Base-by-base conservation (phyloP, 1,140 invertebrate species). In the Vanessa atalanta region DNA sequence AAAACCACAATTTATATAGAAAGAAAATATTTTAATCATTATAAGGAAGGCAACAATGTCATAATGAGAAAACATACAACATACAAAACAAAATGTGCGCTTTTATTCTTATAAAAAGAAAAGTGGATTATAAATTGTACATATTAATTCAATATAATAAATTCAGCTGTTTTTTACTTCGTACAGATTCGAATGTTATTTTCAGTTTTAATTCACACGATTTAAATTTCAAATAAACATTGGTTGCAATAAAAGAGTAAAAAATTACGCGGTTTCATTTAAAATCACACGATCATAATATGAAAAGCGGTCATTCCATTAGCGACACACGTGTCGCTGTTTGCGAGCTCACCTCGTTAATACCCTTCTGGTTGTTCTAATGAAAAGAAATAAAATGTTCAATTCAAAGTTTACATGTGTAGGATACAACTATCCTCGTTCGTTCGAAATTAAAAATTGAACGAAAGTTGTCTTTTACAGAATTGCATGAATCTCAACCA, bases 301-400 rank as follows among this genome's bases (percentile, higher is more conserved):
- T 57, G 20, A 55, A 67, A 67, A 67, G 60, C 37, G 61, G 73
- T 55, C 61, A 70, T 61, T 74, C 66, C 67, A 74, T 74, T 70
- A 74, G 73, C 57, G 23, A 23, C 60, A 70, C 73, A 74, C 73
- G 66, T 74, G 73, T 70, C 64, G 61, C 67, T 55, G 55, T 74
- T 65, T 64, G 66, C 63, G 13, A 31, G 48, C 55, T 65, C 47
- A 65, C 67, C 61, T 70, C 55, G 64, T 72, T 65, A 66, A 37
- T 43, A n/a, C 50, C 31, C 65, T 67, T 67, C 53, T 55, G 55
- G 26, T 55, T 37, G 23, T 20, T 51, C 26, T 67, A 55, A 67
- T 67, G 48, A 67, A 67, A 51, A 67, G 48, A 67, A 43, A 67
- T n/a, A 53, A 51, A 67, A 37, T 47, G 31, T 67, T 67, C 50